Conservation (phyloP, 1,140 invertebrate genomes). For the Ceratosolen solmsi region DNA sequence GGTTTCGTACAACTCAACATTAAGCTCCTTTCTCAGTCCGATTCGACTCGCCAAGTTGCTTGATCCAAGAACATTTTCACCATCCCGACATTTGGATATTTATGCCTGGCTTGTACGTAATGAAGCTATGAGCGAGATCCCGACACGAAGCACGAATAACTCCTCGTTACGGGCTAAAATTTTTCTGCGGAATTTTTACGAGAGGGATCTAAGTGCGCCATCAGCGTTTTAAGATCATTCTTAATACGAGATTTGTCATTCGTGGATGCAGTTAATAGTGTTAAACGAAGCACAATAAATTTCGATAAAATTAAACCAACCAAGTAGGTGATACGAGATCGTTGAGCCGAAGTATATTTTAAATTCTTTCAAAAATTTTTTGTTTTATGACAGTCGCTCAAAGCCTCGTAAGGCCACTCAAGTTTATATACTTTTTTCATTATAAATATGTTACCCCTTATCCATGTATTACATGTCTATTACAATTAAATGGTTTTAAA, state of each 20-base stretch:
- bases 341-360: no score
- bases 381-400: no score
- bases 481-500: no score
- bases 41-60: no score
- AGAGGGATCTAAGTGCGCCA: background rate
- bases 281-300: background rate
- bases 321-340: no score
- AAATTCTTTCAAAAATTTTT: no score
- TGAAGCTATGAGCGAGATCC: background rate
- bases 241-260: background rate
- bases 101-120: background rate
- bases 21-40: constrained; percentile 32
- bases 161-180: background rate
- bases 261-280: background rate
- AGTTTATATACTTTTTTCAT: no score
- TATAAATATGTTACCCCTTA: no score
- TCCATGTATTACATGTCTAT: no score
- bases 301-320: background rate
- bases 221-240: background rate
- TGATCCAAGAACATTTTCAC: constrained; percentile 5
- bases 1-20: constrained; percentile 39
- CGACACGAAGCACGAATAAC: background rate
- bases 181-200: background rate
- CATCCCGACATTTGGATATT: background rate
- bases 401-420: no score